Evolutionary conservation across 92 coral and sea anemone species (phyloP), one percentile per base, ranked within the genome.

Genomic region (Blastomussa wellsi): DNA sequence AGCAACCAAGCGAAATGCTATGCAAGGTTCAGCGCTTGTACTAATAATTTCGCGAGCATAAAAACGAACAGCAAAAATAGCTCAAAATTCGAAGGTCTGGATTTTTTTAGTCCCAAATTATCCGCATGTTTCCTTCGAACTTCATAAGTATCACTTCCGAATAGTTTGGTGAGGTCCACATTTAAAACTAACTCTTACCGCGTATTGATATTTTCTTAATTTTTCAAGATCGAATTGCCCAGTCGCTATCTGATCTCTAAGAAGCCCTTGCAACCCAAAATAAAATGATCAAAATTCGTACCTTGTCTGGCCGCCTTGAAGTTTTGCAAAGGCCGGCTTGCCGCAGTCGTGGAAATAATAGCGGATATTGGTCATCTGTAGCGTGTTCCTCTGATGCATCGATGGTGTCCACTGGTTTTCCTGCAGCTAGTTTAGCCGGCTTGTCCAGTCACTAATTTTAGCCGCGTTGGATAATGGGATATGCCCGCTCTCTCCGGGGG

Each of bases 281-380:
- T 37, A 35, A 52, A 26, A 16, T 13, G 29, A 22, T 81, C 47
- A 41, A 19, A 70, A 47, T 52, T 22, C 78, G 4, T 71, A 82
- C 85, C 85, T 53, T 35, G 68, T 69, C 53, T 52, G 85, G 85
- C 28, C 57, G 68, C 68, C 78, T 51, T 37, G 78, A 82, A 82
- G 85, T 35, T 55, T 70, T 51, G 78, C 85, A 69, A 52, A 53
- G 78, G 70, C 39, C 55, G 67, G 53, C 60, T 33, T 37, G 51
- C 77, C 74, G 83, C 83, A 42, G 28, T 32, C 74, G 83, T 26
- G 74, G 74, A 39, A 79, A 79, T 79, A 79, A 13, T 42, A 65
- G 83, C 83, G 83, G 83, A 64, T 79, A 79, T 79, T 65, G 83
- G 59, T 79, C 73, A 64, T 64, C 74, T 39, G 47, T 38, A 70